Evolutionary conservation across 2,888 invertebrate species (phyloP), one percentile per base, ranked within the genome.

Genomic region (Tenthredo amoena): DNA sequence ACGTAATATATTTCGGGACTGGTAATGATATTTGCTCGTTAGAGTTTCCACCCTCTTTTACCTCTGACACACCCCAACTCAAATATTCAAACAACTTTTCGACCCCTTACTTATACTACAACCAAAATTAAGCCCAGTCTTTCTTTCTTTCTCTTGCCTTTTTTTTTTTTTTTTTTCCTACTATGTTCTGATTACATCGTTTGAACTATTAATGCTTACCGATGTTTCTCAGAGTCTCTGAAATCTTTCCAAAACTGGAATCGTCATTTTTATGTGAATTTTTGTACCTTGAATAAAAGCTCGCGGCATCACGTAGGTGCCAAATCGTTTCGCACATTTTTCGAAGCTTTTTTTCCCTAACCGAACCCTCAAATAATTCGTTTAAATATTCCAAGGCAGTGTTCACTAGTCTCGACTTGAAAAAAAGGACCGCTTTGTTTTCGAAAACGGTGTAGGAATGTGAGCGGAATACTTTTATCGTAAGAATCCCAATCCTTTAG

Each of bases 21-120:
- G 85, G 86, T 88, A 88, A 88, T 88, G 87, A 88, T 88, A 88
- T 88, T 90, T 89, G 87, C 89, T 87, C 87, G 88, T 87, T 88
- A 88, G 65, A 83, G 87, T 86, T 86, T 50, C 50, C 83, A 40
- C 85, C 85, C 85, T 79, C 65, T 47, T 85, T 79, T 68, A 68
- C 85, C 87, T 83, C 86, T 79, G 76, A 86, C 86, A 86, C 87
- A 55, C 85, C 87, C 87, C 86, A 87, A 86, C 87, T 88, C 88
- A 87, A 88, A 88, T 88, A 88, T 88, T 87, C 87, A 71, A 50
- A 71, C 86, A 86, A 86, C 84, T 55, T 55, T 87, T 86, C 85
- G 83, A 74, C 74, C 74, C 74, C 74, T 40, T 71, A 37, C 74
- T 74, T 43, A 62, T 62, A 68, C 68, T 68, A 31, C 71, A 31